Percentiles rank a stretch among this genome's conserved stretches.
phyloP scores from a whole-genome alignment of 1,140 invertebrate genomes.

The Trichoplusia ni region DNA sequence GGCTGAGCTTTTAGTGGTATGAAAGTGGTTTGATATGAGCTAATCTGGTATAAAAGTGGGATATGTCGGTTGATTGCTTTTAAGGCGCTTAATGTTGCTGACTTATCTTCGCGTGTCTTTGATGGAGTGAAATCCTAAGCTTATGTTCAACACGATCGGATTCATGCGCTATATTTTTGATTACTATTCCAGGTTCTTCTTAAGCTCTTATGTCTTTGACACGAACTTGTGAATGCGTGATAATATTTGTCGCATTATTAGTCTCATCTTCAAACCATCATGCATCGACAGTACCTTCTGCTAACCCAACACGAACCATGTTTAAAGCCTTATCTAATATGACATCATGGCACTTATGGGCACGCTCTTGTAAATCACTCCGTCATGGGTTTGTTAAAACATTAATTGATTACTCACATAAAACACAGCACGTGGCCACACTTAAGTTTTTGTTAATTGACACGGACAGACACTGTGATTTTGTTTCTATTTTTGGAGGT shows the following conservation, averaged over 20 bases:
- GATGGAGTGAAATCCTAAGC: neutral
- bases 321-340: constrained; percentile 22
- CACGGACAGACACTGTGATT: constrained; percentile 20
- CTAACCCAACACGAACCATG: too few relatives aligned
- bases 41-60: neutral
- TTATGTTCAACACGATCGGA: too few relatives aligned
- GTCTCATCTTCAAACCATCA: too few relatives aligned
- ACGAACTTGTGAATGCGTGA: too few relatives aligned
- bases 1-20: constrained; percentile 23
- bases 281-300: too few relatives aligned
- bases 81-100: constrained; percentile 2
- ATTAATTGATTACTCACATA: constrained; percentile 26
- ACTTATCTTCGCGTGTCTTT: neutral
- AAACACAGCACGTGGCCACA: constrained; percentile 27
- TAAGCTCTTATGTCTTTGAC: too few relatives aligned
- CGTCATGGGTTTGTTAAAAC: constrained; percentile 21
- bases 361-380: constrained; percentile 22
- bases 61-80: neutral
- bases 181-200: too few relatives aligned
- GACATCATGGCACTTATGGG: constrained; percentile 18
- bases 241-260: too few relatives aligned
- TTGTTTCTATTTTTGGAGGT: neutral
- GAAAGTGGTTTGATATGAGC: constrained; percentile 9
- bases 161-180: too few relatives aligned
- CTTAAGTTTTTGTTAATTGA: constrained; percentile 24